A percentile compares a stretch with the other conserved stretches of the same genome.
Conservation (phyloP, 1,140 invertebrate genomes). For the Ostrea denselamellosa region DNA sequence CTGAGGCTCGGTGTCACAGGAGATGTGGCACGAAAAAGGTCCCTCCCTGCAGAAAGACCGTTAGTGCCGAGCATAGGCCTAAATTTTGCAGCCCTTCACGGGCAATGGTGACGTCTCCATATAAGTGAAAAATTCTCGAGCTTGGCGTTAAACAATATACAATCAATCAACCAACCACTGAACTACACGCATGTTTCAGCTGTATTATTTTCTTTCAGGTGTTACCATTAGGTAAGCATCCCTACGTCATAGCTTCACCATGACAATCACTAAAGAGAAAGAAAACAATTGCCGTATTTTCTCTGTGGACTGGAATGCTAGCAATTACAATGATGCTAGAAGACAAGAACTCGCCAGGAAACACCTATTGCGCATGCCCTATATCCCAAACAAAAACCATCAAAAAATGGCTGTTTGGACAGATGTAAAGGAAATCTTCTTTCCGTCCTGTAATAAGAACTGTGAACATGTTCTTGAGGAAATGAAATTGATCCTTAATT, state of each 20-base stretch:
- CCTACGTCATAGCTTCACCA: not conserved
- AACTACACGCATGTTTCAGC: too few species aligned
- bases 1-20: too few species aligned
- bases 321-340: not conserved
- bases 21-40: too few species aligned
- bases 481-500: conserved; percentile 38
- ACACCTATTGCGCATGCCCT: conserved; percentile 10
- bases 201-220: not conserved
- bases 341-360: not conserved
- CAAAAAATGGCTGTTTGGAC: conserved; percentile 47
- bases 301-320: not conserved
- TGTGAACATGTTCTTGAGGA: conserved; percentile 46
- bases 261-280: not conserved
- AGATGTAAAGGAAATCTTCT: conserved; percentile 50
- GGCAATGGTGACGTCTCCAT: too few species aligned
- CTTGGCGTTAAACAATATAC: too few species aligned
- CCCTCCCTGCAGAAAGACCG: too few species aligned
- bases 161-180: too few species aligned
- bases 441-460: conserved; percentile 44
- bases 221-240: not conserved
- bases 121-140: too few species aligned
- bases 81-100: too few species aligned
- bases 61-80: too few species aligned
- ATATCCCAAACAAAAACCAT: not conserved
- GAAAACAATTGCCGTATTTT: not conserved